Evolutionary conservation across 2,797 vertebrate genomes (phyloP).

Genomic region (Neopelma chrysocephalum): DNA sequence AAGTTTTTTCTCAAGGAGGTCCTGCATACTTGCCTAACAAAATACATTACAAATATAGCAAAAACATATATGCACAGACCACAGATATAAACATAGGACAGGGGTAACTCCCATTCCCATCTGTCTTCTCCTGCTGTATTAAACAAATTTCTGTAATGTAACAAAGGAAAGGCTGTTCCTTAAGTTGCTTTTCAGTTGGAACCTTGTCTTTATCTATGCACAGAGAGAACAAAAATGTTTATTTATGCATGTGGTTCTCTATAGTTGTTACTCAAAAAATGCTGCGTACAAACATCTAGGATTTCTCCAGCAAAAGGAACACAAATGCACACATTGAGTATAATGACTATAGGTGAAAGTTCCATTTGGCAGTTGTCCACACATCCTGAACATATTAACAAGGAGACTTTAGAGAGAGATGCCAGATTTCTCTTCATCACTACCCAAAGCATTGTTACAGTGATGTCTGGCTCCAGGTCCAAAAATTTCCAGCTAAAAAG

Average conservation of each 20-base stretch:
- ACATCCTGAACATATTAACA: slow-evolving; percentile 67
- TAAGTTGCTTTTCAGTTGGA: slow-evolving; percentile 11
- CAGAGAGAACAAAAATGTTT: slow-evolving; percentile 48
- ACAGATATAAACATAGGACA: slow-evolving; percentile 49
- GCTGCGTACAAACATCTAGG: slow-evolving; percentile 8
- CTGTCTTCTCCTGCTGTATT: slow-evolving; percentile 29
- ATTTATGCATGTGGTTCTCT: slow-evolving; percentile 37
- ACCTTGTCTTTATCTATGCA: slow-evolving; percentile 23
- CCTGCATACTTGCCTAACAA: slow-evolving; percentile 49
- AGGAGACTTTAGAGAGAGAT: slow-evolving; percentile 14
- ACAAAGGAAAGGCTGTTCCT: slow-evolving; percentile 45
- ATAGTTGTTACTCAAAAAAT: slow-evolving; percentile 18
- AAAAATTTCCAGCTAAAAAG: slow-evolving; percentile 64
- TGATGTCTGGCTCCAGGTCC: slow-evolving; percentile 50
- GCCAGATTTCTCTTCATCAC: slow-evolving; percentile 36
- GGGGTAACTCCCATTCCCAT: slow-evolving; percentile 17
- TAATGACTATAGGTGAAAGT: slow-evolving; percentile 57
- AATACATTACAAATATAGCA: slow-evolving; percentile 43
- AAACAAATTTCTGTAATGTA: slow-evolving; percentile 36
- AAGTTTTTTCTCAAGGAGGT: slow-evolving; percentile 17
- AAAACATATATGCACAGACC: slow-evolving; percentile 31
- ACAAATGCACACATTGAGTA: background rate
- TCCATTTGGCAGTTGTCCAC: slow-evolving; percentile 62
- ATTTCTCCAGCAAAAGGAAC: slow-evolving; percentile 23
- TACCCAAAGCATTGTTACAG: slow-evolving; percentile 41